Evolutionary conservation across 2,113 vertebrate species (phyloP).

Genomic region (Neotoma lepida): DNA sequence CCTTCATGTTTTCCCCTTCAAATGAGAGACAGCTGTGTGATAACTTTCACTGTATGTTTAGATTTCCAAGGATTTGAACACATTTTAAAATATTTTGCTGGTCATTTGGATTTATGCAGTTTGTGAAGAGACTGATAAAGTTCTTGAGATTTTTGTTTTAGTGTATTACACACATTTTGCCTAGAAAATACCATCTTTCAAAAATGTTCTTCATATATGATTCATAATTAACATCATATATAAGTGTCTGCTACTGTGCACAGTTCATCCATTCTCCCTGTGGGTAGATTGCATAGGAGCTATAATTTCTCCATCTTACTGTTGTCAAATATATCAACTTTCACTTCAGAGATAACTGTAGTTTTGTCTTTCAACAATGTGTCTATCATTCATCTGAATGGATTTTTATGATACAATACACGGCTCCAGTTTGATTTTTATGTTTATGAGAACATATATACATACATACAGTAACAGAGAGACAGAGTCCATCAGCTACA

Average conservation of each 20-base stretch:
- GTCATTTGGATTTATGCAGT: not conserved
- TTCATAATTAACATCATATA: not conserved
- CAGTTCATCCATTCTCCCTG: not conserved
- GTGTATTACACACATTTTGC: not conserved
- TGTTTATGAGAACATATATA: not conserved
- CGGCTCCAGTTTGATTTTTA: not conserved
- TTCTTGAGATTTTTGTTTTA: not conserved
- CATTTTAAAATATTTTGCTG: not conserved
- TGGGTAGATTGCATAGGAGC: not conserved
- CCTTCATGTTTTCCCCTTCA: no score
- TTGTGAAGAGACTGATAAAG: not conserved
- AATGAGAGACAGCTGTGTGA: not conserved
- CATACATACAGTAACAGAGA: not conserved
- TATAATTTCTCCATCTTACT: not conserved
- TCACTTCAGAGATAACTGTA: not conserved
- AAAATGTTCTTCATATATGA: not conserved
- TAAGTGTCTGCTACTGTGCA: not conserved
- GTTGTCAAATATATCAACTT: not conserved
- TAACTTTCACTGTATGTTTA: not conserved
- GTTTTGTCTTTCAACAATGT: not conserved
- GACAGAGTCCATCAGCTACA: not conserved
- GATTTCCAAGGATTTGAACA: not conserved
- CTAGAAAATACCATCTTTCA: not conserved
- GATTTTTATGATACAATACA: not conserved
- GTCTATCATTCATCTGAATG: not conserved